Percentiles rank a stretch among this genome's conserved stretches.
phyloP scores from a whole-genome alignment of 2,888 invertebrate species.

The Lasius platythorax region DNA sequence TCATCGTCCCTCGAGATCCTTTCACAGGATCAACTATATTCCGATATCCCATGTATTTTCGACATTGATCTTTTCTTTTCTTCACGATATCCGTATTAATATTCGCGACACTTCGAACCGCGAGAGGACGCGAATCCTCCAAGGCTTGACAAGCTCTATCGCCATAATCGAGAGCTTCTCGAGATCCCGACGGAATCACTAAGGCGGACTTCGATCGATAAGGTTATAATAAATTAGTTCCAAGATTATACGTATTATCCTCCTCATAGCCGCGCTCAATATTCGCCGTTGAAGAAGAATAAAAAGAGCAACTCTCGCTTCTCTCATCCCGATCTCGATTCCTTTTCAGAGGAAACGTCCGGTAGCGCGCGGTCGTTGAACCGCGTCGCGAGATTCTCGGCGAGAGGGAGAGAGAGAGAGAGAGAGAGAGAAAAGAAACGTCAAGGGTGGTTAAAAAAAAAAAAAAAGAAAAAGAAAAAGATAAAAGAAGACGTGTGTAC shows the following conservation, averaged over 20 bases:
- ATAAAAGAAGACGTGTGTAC: conserved; percentile 67
- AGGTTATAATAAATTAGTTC: conserved; percentile 32
- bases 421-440: neutral
- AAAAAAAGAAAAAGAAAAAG: neutral
- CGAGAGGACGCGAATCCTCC: neutral
- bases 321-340: neutral
- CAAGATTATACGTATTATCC: conserved; percentile 47
- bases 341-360: conserved; percentile 20
- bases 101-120: neutral
- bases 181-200: conserved; percentile 14
- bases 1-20: neutral
- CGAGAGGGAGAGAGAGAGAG: neutral
- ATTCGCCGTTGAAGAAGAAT: conserved; percentile 26
- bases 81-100: neutral
- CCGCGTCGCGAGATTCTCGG: neutral
- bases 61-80: neutral
- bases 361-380: conserved; percentile 7
- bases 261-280: conserved; percentile 24
- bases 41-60: neutral
- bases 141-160: neutral
- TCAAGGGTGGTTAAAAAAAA: neutral
- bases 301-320: neutral
- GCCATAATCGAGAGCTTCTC: conserved; percentile 13
- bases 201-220: conserved; percentile 38
- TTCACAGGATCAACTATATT: neutral